phyloP scores from a whole-genome alignment of 1,140 invertebrate species.

The Lepidurus couesii region DNA sequence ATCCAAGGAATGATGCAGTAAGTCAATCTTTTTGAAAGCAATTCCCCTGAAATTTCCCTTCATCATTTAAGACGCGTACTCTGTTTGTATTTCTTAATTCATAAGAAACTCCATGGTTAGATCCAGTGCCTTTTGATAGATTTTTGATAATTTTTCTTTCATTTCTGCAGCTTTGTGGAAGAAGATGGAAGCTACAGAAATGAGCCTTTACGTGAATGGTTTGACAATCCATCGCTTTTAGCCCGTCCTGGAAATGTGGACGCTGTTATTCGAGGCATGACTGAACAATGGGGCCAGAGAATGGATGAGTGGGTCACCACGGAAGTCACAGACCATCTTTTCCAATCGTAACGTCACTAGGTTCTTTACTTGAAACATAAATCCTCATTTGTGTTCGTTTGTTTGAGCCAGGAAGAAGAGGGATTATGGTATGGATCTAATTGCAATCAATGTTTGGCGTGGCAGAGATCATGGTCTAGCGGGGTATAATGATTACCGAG shows the following conservation, averaged over 20 bases:
- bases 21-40: conserved; percentile 41
- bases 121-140: background rate
- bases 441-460: conserved; percentile 71
- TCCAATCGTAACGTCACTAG: conserved; percentile 32
- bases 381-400: conserved; percentile 34
- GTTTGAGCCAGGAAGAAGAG: conserved; percentile 46
- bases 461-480: conserved; percentile 42
- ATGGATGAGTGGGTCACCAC: conserved; percentile 36
- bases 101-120: too few relatives aligned
- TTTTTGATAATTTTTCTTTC: background rate
- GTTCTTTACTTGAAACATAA: conserved; percentile 28
- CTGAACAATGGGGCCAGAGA: conserved; percentile 32
- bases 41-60: too few relatives aligned
- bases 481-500: conserved; percentile 40
- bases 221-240: conserved; percentile 28
- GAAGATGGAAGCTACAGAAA: conserved; percentile 27
- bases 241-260: conserved; percentile 25
- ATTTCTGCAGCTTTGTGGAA: conserved; percentile 25
- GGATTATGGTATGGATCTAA: conserved; percentile 67
- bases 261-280: conserved; percentile 30
- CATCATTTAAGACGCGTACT: background rate
- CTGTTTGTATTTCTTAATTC: background rate
- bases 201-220: conserved; percentile 31
- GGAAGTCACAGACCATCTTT: conserved; percentile 38
- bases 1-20: conserved; percentile 72